These are phyloP conservation scores for Lacerta agilis DNA, from an alignment of 2,797 vertebrate genomes.

Conservation along the genomic window DNA sequence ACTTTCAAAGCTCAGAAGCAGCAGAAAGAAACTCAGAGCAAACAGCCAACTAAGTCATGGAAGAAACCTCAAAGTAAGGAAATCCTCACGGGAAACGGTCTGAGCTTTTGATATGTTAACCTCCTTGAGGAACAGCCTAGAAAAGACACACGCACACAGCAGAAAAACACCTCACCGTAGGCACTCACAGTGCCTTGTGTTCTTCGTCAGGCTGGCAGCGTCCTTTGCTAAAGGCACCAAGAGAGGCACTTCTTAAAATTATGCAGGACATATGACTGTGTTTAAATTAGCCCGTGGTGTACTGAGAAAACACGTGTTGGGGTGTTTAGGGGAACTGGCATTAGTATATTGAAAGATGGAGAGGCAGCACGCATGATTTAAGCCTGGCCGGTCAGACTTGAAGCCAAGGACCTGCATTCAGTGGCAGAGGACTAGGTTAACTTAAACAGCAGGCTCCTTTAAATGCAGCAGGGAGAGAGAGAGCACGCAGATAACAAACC, in stretches of 20 bases:
- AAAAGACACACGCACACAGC: background rate
- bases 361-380: conserved; percentile 23
- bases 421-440: background rate
- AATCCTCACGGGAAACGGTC: conserved; percentile 58
- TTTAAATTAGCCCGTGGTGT: conserved; percentile 58
- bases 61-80: conserved; percentile 85
- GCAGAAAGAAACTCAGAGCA: conserved; percentile 84
- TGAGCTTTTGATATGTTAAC: conserved; percentile 63
- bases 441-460: background rate
- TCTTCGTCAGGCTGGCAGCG: conserved; percentile 53
- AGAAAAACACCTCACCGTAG: too few relatives aligned
- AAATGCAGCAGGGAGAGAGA: background rate
- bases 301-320: conserved; percentile 58
- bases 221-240: conserved; percentile 44
- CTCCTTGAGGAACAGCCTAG: conserved; percentile 65
- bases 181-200: conserved; percentile 23
- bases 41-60: conserved; percentile 82
- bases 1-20: conserved; percentile 85
- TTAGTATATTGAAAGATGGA: conserved; percentile 22
- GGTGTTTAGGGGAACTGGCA: conserved; percentile 14
- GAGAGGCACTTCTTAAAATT: conserved; percentile 38
- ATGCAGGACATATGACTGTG: conserved; percentile 36
- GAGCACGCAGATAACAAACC: background rate
- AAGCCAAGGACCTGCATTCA: background rate
- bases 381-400: background rate